Evolutionary conservation across 2,797 vertebrate genomes (phyloP).

Genomic region (Chelon auratus): DNA sequence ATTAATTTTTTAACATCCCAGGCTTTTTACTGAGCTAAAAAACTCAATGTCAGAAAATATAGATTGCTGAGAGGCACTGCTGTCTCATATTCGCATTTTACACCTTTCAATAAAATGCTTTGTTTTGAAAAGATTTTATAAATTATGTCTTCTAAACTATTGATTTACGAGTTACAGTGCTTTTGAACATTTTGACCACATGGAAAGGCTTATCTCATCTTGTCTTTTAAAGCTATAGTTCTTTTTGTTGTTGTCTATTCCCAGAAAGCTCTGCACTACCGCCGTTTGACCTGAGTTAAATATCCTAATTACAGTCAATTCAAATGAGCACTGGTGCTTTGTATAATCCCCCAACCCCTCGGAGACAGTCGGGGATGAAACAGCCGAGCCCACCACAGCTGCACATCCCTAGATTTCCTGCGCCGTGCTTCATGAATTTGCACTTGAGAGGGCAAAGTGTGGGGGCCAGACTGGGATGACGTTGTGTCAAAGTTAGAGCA

Average conservation of each 20-base stretch:
- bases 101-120: background rate
- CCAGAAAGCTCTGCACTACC: conserved; percentile 73
- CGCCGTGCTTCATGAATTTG: conserved; percentile 19
- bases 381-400: conserved; percentile 50
- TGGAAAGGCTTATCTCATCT: background rate
- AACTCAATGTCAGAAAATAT: background rate
- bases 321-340: conserved; percentile 79
- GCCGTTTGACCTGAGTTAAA: conserved; percentile 84
- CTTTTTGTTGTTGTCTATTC: conserved; percentile 8
- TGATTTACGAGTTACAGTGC: background rate
- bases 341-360: conserved; percentile 81
- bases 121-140: background rate
- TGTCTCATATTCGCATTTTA: background rate
- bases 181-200: too few species aligned
- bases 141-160: background rate
- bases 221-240: background rate
- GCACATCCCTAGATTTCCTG: conserved; percentile 12
- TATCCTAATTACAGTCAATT: conserved; percentile 85
- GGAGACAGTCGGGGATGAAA: conserved; percentile 81
- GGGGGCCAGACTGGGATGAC: conserved; percentile 16
- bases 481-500: conserved; percentile 22
- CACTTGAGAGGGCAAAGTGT: conserved; percentile 14
- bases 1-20: background rate
- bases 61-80: background rate
- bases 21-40: background rate